Conservation (phyloP, 2,888 invertebrate species). For the Nemurella pictetii region DNA sequence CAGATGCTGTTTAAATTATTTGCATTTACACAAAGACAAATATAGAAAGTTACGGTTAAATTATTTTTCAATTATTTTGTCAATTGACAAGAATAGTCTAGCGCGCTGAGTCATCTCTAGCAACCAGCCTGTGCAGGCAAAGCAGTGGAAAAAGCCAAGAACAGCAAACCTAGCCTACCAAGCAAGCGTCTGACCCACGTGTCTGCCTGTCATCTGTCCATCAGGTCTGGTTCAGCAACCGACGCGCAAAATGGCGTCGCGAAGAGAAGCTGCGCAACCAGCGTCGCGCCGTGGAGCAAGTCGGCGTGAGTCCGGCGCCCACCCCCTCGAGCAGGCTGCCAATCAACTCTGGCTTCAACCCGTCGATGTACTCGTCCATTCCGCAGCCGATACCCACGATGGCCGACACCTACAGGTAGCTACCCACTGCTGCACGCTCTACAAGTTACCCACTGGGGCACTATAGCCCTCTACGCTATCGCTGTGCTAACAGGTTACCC, state of each 20-base stretch:
- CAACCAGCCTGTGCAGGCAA: too few species aligned
- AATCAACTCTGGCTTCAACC: slow-evolving; percentile 83
- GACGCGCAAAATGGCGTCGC: slow-evolving; percentile 97
- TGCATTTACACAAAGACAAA: too few species aligned
- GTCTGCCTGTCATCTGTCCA: not conserved
- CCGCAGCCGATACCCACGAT: slow-evolving; percentile 93
- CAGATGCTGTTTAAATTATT: too few species aligned
- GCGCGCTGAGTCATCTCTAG: too few species aligned
- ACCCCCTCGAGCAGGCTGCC: slow-evolving; percentile 47
- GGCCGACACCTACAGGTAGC: slow-evolving; percentile 59
- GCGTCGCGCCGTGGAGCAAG: slow-evolving; percentile 64
- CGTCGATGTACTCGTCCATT: slow-evolving; percentile 90
- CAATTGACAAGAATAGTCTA: too few species aligned
- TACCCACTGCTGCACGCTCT: not conserved
- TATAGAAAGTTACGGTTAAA: too few species aligned
- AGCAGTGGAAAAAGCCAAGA: too few species aligned
- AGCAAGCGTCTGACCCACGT: too few species aligned
- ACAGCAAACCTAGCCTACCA: too few species aligned
- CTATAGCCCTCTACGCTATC: too few species aligned
- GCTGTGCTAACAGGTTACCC: too few species aligned
- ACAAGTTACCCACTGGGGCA: not conserved
- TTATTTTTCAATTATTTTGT: too few species aligned
- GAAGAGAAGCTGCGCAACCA: slow-evolving; percentile 98
- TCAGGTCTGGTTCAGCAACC: slow-evolving; percentile 99
- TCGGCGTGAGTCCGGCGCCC: slow-evolving; percentile 46